These are phyloP conservation scores for Drosophila phalerata DNA, from an alignment of 2,888 invertebrate species.

Conservation along the genomic window DNA sequence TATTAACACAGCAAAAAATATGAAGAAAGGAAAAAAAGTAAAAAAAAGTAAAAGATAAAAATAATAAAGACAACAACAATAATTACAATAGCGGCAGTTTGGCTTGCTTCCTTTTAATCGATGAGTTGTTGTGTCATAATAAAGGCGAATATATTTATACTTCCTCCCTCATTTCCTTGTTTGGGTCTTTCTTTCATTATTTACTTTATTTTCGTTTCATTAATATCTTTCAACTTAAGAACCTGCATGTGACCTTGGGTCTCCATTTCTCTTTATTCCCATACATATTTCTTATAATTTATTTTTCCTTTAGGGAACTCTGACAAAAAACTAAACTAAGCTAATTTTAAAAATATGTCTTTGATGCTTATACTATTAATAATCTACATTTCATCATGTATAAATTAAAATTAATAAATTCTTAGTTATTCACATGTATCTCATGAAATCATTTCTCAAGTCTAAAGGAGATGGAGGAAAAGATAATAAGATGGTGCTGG, in stretches of 20 bases:
- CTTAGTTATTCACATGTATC: background rate
- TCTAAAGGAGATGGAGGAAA: background rate
- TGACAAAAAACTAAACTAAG: too few relatives aligned
- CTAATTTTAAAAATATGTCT: too few relatives aligned
- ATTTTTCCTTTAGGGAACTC: background rate
- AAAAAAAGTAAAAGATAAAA: background rate
- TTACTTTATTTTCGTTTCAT: background rate
- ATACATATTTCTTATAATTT: background rate
- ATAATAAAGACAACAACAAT: slow-evolving; percentile 1
- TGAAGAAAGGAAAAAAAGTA: background rate
- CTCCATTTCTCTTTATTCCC: background rate
- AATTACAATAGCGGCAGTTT: slow-evolving; percentile 13
- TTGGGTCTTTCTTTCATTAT: background rate
- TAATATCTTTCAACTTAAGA: background rate
- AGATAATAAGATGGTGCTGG: background rate
- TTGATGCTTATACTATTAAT: background rate
- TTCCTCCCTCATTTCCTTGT: background rate
- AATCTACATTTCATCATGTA: too few relatives aligned
- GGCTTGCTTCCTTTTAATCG: slow-evolving; percentile 24
- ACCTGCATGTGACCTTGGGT: background rate
- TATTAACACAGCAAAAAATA: background rate
- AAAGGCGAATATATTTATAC: slow-evolving; percentile 22
- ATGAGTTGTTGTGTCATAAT: slow-evolving; percentile 48
- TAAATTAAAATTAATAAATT: background rate
- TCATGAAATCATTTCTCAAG: background rate